phyloP scores from a whole-genome alignment of 2,113 vertebrate genomes.

The Callaeas wilsoni region DNA sequence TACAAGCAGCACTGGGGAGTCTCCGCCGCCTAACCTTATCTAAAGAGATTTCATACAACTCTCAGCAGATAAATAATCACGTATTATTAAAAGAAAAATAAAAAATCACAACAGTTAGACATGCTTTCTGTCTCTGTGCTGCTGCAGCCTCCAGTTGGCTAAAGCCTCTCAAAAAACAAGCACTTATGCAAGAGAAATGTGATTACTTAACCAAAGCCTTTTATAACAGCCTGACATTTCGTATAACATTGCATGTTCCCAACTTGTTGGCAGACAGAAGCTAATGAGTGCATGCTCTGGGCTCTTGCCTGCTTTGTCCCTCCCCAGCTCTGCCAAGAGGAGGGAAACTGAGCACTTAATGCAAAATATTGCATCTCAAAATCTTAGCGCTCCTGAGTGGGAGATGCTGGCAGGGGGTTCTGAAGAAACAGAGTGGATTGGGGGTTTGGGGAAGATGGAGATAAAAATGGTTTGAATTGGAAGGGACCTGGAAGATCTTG shows the following conservation, averaged over 20 bases:
- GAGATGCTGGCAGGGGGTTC: not conserved
- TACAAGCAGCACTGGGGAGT: not conserved
- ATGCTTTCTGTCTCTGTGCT: not conserved
- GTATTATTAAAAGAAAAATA: not conserved
- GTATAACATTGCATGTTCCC: not conserved
- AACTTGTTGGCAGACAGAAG: not conserved
- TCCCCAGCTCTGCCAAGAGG: not conserved
- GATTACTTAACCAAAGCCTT: conserved; percentile 42
- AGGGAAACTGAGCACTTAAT: not conserved
- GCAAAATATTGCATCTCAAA: not conserved
- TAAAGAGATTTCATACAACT: not conserved
- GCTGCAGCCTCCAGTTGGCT: not conserved
- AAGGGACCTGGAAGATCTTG: not conserved
- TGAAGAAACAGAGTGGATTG: not conserved
- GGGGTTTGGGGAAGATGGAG: not conserved
- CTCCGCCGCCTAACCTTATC: not conserved
- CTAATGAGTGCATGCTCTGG: not conserved
- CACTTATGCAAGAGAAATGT: conserved; percentile 33
- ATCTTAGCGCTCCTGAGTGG: fast-evolving
- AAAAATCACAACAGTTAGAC: not conserved
- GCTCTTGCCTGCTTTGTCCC: not conserved
- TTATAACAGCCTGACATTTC: not conserved
- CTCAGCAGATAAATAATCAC: not conserved
- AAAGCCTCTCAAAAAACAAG: conserved; percentile 24
- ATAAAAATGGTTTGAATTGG: not conserved